Conservation (phyloP, 2,888 invertebrate species). For the Macrosoma leucophasiata region DNA sequence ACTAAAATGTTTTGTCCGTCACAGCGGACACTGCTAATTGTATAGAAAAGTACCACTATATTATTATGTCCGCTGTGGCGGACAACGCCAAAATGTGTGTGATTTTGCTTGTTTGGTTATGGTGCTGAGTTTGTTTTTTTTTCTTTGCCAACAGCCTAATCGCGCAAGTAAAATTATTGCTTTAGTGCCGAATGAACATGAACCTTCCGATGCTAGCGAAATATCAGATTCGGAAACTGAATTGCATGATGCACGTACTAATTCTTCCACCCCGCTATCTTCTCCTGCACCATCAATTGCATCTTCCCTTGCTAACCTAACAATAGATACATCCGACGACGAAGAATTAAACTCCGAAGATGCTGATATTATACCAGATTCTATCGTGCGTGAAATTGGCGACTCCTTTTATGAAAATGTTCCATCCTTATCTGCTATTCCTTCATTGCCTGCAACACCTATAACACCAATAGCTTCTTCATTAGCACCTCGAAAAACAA, state of each 20-base stretch:
- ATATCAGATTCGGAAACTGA: constrained; percentile 2
- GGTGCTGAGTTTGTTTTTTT: constrained; percentile 6
- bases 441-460: constrained; percentile 12
- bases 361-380: constrained; percentile 16
- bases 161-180: constrained; percentile 9
- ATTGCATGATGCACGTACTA: constrained; percentile 2
- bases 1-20: too few relatives aligned
- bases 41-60: too few relatives aligned
- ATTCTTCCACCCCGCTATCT: constrained; percentile 1
- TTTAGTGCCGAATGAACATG: constrained; percentile 8
- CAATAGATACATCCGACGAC: constrained; percentile 6
- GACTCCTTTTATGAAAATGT: constrained; percentile 19
- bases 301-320: constrained; percentile 1
- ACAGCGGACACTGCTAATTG: too few relatives aligned
- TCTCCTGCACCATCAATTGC: constrained; percentile 2
- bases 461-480: constrained; percentile 12
- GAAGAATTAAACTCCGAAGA: constrained; percentile 14
- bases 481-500: constrained; percentile 13
- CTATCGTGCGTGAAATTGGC: constrained; percentile 14
- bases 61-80: too few relatives aligned
- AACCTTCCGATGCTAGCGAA: constrained; percentile 2
- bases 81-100: constrained; percentile 2
- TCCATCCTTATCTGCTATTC: constrained; percentile 17
- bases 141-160: constrained; percentile 9
- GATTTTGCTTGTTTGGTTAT: constrained; percentile 2